Base-by-base conservation (phyloP, 1,140 invertebrate genomes). In the Formica exsecta region DNA sequence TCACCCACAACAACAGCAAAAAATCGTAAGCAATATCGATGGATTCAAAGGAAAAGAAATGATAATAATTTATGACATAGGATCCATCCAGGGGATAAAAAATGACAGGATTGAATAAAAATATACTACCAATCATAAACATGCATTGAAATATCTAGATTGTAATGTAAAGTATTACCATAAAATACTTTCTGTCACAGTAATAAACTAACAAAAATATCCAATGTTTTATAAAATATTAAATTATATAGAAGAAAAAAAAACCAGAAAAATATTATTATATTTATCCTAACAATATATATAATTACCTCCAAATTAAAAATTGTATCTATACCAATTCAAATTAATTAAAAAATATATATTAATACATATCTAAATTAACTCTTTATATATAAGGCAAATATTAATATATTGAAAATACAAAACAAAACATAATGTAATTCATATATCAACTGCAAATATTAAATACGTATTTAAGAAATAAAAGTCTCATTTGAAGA, bases 41-140 rank as follows among this genome's bases (percentile, higher is more conserved):
- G 68, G 87, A 68, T 86, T 80, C 9, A 77, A 38, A 68, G 84
- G 79, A 73, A 65, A 74, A 71, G 29, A 57, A 57, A 65, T 68
- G 36, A 54, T 51, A 73, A 71, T 87, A 41, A 48, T 51, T 54
- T 41, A 59, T 66, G 51, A 5, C 51, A 54, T 32, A 77, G 57
- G 62, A 89, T 62, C 38, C 9, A 9, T 51, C 41, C 41, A 65
- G 88, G 64, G 89, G 71, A 89, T 68, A n/a, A 64, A 71, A 86
- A 84, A 75, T 85, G 32, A 86, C 36, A 4, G 77, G 73, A 87
- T 36, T 19, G 57, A 86, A 89, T 64, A 62, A 25, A 90, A 87
- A 81, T 76, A 59, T 92, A 89, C 92, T 94, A 94, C 90, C 91
- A 92, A 89, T 92, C 90, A 91, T 91, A 80, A 92, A 92, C 93